Conservation (phyloP, 1,140 invertebrate genomes). For the Reticulitermes speratus region DNA sequence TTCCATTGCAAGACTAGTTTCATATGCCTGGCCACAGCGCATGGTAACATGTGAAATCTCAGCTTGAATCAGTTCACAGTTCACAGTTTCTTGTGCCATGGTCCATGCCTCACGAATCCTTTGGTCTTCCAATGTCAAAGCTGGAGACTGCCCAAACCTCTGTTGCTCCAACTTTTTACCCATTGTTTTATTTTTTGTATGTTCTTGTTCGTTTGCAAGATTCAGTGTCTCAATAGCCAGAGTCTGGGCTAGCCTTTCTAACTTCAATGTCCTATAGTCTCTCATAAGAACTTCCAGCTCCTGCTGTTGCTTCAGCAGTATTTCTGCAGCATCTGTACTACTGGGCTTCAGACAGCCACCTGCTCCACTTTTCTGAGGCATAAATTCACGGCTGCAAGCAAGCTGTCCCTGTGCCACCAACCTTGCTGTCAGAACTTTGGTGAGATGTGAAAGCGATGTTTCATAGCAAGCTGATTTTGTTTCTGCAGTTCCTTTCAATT, state of each 20-base stretch:
- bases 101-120: slow-evolving; percentile 64
- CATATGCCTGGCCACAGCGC: slow-evolving; percentile 64
- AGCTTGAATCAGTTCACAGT: slow-evolving; percentile 67
- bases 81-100: slow-evolving; percentile 66
- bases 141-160: neutral
- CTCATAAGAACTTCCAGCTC: slow-evolving; percentile 60
- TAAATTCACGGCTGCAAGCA: neutral
- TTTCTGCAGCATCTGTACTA: slow-evolving; percentile 4
- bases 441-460: slow-evolving; percentile 59
- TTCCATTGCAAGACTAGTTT: slow-evolving; percentile 48
- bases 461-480: slow-evolving; percentile 24
- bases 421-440: slow-evolving; percentile 60
- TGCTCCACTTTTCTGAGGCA: neutral
- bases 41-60: slow-evolving; percentile 70
- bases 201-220: slow-evolving; percentile 47
- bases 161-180: slow-evolving; percentile 15
- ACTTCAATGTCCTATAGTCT: slow-evolving; percentile 65
- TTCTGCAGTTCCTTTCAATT: slow-evolving; percentile 56
- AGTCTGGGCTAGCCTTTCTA: slow-evolving; percentile 63
- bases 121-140: slow-evolving; percentile 41
- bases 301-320: slow-evolving; percentile 60
- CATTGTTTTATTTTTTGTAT: neutral
- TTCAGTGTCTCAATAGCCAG: slow-evolving; percentile 64
- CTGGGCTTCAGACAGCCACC: neutral
- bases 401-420: slow-evolving; percentile 40